Evolutionary conservation across 1,140 invertebrate species (phyloP).

Genomic region (Teleogryllus occipitalis): DNA sequence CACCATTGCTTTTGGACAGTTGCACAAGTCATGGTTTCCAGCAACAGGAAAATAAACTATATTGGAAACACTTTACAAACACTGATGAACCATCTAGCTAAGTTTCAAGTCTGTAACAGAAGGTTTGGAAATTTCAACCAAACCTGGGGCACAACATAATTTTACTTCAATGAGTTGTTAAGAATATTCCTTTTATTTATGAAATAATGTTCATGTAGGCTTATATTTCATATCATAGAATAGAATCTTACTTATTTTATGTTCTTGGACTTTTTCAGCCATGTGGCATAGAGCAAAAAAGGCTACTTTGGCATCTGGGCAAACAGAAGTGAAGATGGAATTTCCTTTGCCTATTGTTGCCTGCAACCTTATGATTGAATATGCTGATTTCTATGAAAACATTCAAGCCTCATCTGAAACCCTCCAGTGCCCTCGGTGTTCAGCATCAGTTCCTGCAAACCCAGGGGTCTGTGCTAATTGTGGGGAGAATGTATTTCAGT

Average conservation of each 20-base stretch:
- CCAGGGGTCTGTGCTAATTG: slow-evolving; percentile 96
- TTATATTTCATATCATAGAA: neutral
- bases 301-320: slow-evolving; percentile 76
- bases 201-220: neutral
- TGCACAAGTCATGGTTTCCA: no score
- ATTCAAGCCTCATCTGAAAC: slow-evolving; percentile 76
- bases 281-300: slow-evolving; percentile 96
- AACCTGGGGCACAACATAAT: no score
- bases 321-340: slow-evolving; percentile 93
- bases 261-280: slow-evolving; percentile 37
- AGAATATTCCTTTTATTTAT: neutral
- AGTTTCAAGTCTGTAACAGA: no score
- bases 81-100: no score
- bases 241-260: neutral
- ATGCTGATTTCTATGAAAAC: slow-evolving; percentile 95
- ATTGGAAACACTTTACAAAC: no score
- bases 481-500: slow-evolving; percentile 98
- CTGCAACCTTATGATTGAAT: slow-evolving; percentile 98
- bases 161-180: no score
- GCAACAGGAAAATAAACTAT: no score
- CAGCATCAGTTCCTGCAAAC: slow-evolving; percentile 90
- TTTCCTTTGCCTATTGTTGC: slow-evolving; percentile 94
- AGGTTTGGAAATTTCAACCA: no score
- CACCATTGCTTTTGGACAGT: no score
- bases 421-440: slow-evolving; percentile 91